Evolutionary conservation across 2,797 vertebrate genomes (phyloP).

Genomic region (Dipus sagitta): DNA sequence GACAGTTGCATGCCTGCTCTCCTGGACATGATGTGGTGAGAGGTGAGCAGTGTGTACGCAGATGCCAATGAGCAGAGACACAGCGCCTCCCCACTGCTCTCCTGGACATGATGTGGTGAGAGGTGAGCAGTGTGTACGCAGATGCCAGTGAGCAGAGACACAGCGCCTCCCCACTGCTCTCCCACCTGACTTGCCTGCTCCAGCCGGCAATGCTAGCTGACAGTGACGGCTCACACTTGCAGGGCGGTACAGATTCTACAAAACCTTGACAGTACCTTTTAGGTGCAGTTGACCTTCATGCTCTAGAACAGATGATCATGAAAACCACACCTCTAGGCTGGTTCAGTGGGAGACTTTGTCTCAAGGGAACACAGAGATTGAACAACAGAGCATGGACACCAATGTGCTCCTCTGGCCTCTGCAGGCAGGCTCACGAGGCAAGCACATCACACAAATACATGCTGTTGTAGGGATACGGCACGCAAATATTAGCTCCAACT

Average conservation of each 20-base stretch:
- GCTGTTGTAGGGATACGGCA: neutral
- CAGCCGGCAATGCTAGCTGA: conserved; percentile 18
- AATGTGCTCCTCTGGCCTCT: too few species aligned
- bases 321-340: too few species aligned
- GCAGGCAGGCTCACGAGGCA: too few species aligned
- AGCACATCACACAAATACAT: too few species aligned
- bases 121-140: neutral
- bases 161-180: neutral
- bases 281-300: neutral
- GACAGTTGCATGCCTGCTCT: neutral
- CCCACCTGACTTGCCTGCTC: neutral
- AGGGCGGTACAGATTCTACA: neutral
- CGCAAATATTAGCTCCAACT: conserved; percentile 1
- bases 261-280: neutral
- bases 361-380: too few species aligned
- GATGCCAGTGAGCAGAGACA: neutral
- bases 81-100: neutral
- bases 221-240: neutral
- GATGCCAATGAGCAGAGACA: neutral
- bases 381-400: too few species aligned
- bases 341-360: too few species aligned
- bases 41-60: neutral
- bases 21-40: neutral
- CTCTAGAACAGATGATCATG: neutral
- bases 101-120: neutral